phyloP scores from a whole-genome alignment of 2,797 vertebrate species.

The Carduelis carduelis region DNA sequence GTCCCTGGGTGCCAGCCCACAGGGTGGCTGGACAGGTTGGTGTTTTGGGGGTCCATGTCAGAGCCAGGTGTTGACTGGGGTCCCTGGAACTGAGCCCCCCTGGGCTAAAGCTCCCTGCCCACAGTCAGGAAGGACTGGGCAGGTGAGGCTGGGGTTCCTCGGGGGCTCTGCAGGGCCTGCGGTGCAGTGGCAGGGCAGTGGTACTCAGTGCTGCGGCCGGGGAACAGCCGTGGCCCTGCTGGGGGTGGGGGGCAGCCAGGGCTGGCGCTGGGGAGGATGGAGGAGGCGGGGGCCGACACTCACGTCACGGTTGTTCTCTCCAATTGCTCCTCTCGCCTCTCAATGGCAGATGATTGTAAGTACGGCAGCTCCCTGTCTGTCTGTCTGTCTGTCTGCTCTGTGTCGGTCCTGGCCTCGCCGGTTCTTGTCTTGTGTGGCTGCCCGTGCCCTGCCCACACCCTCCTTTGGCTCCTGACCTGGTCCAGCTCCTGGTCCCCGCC shows the following conservation, averaged over 20 bases:
- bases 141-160: not conserved
- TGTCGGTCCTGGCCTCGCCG: constrained; percentile 78
- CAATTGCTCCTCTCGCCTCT: constrained; percentile 80
- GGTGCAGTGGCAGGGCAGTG: not conserved
- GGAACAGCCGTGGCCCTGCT: not conserved
- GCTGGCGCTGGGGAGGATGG: not conserved
- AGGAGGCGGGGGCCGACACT: not conserved
- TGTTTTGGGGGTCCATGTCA: fast-evolving
- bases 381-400: constrained; percentile 88
- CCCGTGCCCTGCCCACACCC: constrained; percentile 44
- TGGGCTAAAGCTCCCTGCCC: not conserved
- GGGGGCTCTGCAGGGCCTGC: not conserved
- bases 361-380: constrained; percentile 87
- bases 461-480: not conserved
- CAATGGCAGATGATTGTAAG: constrained; percentile 99
- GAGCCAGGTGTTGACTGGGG: fast-evolving
- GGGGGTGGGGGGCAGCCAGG: not conserved
- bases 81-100: not conserved
- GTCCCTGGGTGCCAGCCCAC: not conserved
- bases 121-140: not conserved
- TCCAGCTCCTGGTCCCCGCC: not conserved
- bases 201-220: fast-evolving
- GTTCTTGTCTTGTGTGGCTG: constrained; percentile 86
- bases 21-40: not conserved
- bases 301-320: constrained; percentile 79